Base-by-base conservation (phyloP, 2,888 invertebrate species). In the Crioceris asparagi region DNA sequence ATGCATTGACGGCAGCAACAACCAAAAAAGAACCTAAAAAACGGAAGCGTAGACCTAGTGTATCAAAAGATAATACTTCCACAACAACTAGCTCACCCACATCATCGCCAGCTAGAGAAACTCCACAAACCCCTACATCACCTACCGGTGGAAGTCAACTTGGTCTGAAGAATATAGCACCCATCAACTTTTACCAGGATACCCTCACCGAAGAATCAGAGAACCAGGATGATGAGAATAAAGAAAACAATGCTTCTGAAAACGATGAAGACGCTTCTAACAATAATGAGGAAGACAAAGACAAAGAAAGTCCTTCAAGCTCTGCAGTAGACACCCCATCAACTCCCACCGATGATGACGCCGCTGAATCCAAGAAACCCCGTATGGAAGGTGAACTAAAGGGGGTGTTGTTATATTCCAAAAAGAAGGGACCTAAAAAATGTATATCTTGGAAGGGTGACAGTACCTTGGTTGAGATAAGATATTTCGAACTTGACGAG, bases 401-500 rank as follows among this genome's bases (percentile, higher is more conserved):
- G 49, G 83, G 87, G 35, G 84, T 84, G 16, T 67, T 88, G 6
- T 71, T 82, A 51, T 71, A 78, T 49, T 78, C 82, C 43, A 80
- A 84, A 50, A 75, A 75, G 47, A 81, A 77, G 60, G 84, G 82
- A 3, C 82, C 81, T 3, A 90, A 84, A 59, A 84, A 85, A 61
- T 75, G 77, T 49, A 58, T 65, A 16, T 53, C 78, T 56, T 93
- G 90, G 83, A 83, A 82, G 55, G 74, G 80, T 3, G 90, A 91
- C 40, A 65, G 73, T 4, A 77, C 83, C 47, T 67, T 97, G 19
- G 84, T 84, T 52, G 79, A 85, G 54, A 71, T 90, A 39, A 79
- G 83, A 53, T 93, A 79, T 65, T 96, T 97, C 63, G 94, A 94
- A 62, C 67, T 94, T 49, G 94, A 96, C 64, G 94, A 93, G 66